Evolutionary conservation across 2,888 invertebrate species (phyloP), one percentile per base, ranked within the genome.

Genomic region (Platynereis dumerilii): DNA sequence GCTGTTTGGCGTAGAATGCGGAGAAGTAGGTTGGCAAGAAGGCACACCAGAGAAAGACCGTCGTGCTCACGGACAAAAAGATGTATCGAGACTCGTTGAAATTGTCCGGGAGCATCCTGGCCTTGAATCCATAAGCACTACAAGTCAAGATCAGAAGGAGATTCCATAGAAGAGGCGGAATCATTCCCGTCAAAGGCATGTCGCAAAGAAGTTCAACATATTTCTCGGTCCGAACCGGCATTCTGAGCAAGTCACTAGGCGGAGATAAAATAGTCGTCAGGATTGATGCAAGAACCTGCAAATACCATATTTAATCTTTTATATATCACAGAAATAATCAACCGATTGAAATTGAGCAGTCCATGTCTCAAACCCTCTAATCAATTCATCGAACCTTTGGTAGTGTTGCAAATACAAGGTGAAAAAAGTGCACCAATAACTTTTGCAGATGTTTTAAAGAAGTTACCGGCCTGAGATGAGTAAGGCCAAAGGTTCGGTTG

Each of bases 161-260:
- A 70, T 78, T 78, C 70, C 71, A 78, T 26, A 69, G 68, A 2
- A 77, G 67, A 1, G 77, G 74, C 1, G 74, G 68, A 26, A 76
- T 65, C 12, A 78, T 67, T 24, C 75, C 74, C 2, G 65, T 66
- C 39, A 70, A 57, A 1, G 76, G 76, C 54, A 77, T 69, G 45
- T 72, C 68, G 66, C 78, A 78, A 58, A 72, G 69, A 56, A 74
- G 65, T 63, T 76, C 77, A 29, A 76, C 76, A 58, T 72, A 71
- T 52, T 73, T 69, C 57, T 74, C 72, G 3, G 73, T 76, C 42
- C 61, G 55, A 39, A 73, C 68, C 1, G 77, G 76, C 75, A 76
- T 76, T 24, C 73, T 69, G 45, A 65, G n/a, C 12, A 12, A 20
- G 28, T 53, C 58, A n/a, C 20, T 39, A 1, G 68, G 64, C 15